Percentiles rank a stretch among this genome's conserved stretches.
These are phyloP conservation scores for Chionodraco myersi DNA, from an alignment of 2,113 vertebrate genomes.

Conservation along the genomic window DNA sequence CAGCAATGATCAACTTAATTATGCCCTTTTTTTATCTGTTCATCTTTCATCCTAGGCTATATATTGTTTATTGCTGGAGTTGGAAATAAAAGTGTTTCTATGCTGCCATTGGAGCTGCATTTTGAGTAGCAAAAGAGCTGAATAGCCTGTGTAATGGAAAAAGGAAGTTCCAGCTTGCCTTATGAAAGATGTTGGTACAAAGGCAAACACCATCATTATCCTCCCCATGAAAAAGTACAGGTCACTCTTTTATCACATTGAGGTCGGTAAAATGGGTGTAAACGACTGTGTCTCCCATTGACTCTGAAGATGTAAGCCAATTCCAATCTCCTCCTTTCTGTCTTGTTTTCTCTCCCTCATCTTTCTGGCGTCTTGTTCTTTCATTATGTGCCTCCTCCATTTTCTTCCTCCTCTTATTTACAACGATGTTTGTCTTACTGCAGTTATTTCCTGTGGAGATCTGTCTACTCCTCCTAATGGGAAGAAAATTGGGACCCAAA, in stretches of 20 bases:
- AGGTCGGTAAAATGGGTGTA: slow-evolving; percentile 60
- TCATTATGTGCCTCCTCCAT: background rate
- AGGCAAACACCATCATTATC: slow-evolving; percentile 70
- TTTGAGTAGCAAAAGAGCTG: slow-evolving; percentile 39
- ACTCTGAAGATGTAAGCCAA: slow-evolving; percentile 70
- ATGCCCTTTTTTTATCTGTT: slow-evolving; percentile 19
- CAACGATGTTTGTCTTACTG: slow-evolving; percentile 54
- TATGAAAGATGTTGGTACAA: slow-evolving; percentile 64
- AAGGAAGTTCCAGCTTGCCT: slow-evolving; percentile 41
- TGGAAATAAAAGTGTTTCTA: slow-evolving; percentile 26
- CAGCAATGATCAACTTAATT: slow-evolving; percentile 28
- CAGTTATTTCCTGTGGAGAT: slow-evolving; percentile 97
- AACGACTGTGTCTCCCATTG: slow-evolving; percentile 73
- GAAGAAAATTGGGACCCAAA: slow-evolving; percentile 97
- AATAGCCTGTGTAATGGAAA: slow-evolving; percentile 49
- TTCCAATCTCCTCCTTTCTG: slow-evolving; percentile 56
- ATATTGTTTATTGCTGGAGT: slow-evolving; percentile 51
- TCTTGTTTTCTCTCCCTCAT: slow-evolving; percentile 19
- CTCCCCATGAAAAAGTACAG: slow-evolving; percentile 52
- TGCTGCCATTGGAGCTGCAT: slow-evolving; percentile 52
- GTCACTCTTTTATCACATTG: slow-evolving; percentile 68
- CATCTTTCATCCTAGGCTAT: slow-evolving; percentile 5
- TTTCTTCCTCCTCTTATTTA: slow-evolving; percentile 10
- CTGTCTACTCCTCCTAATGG: slow-evolving; percentile 93
- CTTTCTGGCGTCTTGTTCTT: slow-evolving; percentile 18